Percentiles rank a stretch among this genome's conserved stretches.
Conservation (phyloP, 2,797 vertebrate species). For the Sardinella longiceps region DNA sequence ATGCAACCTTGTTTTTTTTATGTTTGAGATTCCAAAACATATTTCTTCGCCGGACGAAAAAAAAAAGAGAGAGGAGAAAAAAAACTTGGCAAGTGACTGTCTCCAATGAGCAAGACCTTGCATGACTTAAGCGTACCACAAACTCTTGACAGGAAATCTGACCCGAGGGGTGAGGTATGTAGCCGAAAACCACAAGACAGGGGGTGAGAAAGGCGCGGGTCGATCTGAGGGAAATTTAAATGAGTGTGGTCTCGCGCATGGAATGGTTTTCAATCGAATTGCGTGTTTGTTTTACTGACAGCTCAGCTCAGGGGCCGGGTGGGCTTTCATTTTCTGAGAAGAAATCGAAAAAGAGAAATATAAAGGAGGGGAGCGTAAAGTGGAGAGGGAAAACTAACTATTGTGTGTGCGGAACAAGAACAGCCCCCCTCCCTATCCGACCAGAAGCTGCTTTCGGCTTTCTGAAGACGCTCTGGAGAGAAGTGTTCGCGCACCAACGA, state of each 20-base stretch:
- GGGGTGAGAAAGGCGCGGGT: constrained; percentile 57
- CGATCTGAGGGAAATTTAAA: constrained; percentile 45
- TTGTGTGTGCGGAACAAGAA: constrained; percentile 51
- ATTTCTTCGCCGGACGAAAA: not conserved
- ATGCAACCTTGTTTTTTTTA: constrained; percentile 1
- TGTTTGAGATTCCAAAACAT: constrained; percentile 18
- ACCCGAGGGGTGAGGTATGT: constrained; percentile 26
- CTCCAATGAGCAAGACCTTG: constrained; percentile 57
- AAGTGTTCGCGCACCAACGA: constrained; percentile 55
- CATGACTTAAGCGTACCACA: constrained; percentile 59
- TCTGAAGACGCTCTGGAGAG: constrained; percentile 50
- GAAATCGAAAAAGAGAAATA: constrained; percentile 50
- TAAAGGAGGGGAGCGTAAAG: constrained; percentile 45
- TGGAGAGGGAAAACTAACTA: constrained; percentile 23
- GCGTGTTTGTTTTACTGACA: constrained; percentile 72
- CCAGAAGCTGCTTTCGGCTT: constrained; percentile 61
- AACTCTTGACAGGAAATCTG: constrained; percentile 58
- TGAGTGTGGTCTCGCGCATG: constrained; percentile 64
- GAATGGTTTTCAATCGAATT: constrained; percentile 52
- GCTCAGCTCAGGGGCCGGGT: constrained; percentile 47
- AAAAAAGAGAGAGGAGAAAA: not conserved
- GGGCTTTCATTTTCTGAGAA: constrained; percentile 60
- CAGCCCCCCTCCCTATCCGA: constrained; percentile 57
- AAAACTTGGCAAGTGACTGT: constrained; percentile 4
- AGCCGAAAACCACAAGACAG: constrained; percentile 58